Percentiles rank a stretch among this genome's conserved stretches.
These are phyloP conservation scores for Callocephalon fimbriatum DNA, from an alignment of 2,113 vertebrate genomes.

Conservation along the genomic window DNA sequence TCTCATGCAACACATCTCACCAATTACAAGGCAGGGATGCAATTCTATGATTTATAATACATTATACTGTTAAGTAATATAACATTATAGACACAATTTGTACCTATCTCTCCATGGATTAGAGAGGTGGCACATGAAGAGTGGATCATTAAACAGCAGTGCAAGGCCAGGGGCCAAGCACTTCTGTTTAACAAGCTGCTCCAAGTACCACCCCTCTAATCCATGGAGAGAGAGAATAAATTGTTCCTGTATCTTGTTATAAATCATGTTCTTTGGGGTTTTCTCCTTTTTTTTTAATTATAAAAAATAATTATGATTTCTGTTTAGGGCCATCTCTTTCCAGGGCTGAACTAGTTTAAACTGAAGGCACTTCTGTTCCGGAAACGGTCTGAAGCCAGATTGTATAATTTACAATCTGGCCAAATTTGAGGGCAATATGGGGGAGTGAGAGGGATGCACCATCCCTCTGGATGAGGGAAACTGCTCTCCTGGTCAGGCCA, in stretches of 20 bases:
- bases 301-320: slow-evolving; percentile 28
- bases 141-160: slow-evolving; percentile 83
- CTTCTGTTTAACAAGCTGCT: slow-evolving; percentile 84
- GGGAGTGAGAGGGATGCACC: neutral
- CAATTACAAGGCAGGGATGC: slow-evolving; percentile 83
- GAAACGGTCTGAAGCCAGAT: neutral
- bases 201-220: slow-evolving; percentile 82
- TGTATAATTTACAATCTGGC: neutral
- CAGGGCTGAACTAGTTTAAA: neutral
- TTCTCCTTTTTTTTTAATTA: neutral
- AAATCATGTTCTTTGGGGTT: slow-evolving; percentile 52
- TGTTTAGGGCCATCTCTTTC: neutral
- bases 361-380: neutral
- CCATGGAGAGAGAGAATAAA: slow-evolving; percentile 77
- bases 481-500: neutral
- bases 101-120: slow-evolving; percentile 82
- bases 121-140: slow-evolving; percentile 81
- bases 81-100: slow-evolving; percentile 87
- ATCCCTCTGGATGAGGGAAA: neutral
- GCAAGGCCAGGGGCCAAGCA: slow-evolving; percentile 82
- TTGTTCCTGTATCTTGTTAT: slow-evolving; percentile 71
- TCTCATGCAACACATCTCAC: slow-evolving; percentile 79
- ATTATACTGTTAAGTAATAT: slow-evolving; percentile 85
- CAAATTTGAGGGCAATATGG: rapidly evolving
- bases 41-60: slow-evolving; percentile 85